A percentile compares a stretch with the other conserved stretches of the same genome.
These are phyloP conservation scores for Gambusia holbrooki DNA, from an alignment of 2,113 vertebrate species.

Conservation along the genomic window DNA sequence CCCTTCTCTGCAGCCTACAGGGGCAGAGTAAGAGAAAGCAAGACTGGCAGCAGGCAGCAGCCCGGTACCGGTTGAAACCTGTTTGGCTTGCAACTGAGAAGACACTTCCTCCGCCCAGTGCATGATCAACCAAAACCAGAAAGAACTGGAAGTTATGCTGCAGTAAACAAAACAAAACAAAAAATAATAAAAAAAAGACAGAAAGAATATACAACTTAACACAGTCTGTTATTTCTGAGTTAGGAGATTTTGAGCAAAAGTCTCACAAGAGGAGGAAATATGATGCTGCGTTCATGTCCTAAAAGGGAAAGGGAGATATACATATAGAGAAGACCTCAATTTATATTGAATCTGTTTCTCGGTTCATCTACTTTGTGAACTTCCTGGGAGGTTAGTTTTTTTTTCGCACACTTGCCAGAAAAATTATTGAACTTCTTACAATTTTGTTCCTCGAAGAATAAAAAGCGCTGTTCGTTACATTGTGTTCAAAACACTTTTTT, in stretches of 20 bases:
- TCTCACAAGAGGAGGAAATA: slow-evolving; percentile 22
- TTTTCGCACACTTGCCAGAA: background rate
- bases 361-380: background rate
- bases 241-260: background rate
- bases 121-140: slow-evolving; percentile 63
- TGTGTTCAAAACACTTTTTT: background rate
- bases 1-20: slow-evolving; percentile 29
- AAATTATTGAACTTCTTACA: background rate
- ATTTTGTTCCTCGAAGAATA: background rate
- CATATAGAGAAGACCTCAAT: too few relatives aligned
- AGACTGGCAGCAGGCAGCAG: slow-evolving; percentile 55
- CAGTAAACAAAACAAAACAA: too few relatives aligned
- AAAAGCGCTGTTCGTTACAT: background rate
- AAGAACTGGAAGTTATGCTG: slow-evolving; percentile 50
- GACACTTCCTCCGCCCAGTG: slow-evolving; percentile 64
- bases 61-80: slow-evolving; percentile 78
- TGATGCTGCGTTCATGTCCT: slow-evolving; percentile 16
- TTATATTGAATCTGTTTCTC: background rate
- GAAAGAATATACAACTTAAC: background rate
- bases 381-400: background rate
- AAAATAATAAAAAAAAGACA: background rate
- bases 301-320: background rate
- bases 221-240: background rate
- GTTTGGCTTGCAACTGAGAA: slow-evolving; percentile 61
- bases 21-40: slow-evolving; percentile 36